Evolutionary conservation across 2,888 invertebrate genomes (phyloP).

Genomic region (Zeuzera pyrina): DNA sequence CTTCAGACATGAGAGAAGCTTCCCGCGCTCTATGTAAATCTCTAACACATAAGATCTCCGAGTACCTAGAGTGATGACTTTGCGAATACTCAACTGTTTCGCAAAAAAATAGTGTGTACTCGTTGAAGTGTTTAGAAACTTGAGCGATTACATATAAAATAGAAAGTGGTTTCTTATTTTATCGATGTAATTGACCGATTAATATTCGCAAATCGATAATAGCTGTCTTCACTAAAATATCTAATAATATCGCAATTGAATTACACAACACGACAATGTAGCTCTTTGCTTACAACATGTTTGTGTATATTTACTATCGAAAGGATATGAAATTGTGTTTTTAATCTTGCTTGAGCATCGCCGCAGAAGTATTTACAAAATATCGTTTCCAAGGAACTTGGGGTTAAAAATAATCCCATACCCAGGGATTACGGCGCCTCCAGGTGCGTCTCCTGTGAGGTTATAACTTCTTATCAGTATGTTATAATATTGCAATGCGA

Average conservation of each 20-base stretch:
- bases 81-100: constrained; percentile 8
- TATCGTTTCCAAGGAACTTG: constrained; percentile 25
- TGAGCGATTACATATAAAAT: too few species aligned
- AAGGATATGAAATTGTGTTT: too few species aligned
- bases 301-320: too few species aligned
- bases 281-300: too few species aligned
- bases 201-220: too few species aligned
- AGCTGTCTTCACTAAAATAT: too few species aligned
- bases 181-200: too few species aligned
- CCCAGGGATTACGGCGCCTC: constrained; percentile 38
- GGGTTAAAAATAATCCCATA: constrained; percentile 47
- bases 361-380: constrained; percentile 32
- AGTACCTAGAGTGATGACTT: constrained; percentile 8
- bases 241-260: too few species aligned
- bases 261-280: too few species aligned
- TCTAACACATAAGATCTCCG: constrained; percentile 10
- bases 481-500: constrained; percentile 14
- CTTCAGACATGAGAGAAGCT: constrained; percentile 22
- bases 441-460: constrained; percentile 40
- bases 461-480: constrained; percentile 16
- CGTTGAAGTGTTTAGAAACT: too few species aligned
- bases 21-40: constrained; percentile 29
- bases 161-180: too few species aligned
- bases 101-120: constrained; percentile 3
- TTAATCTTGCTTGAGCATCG: constrained; percentile 30